Conservation (phyloP, 2,113 vertebrate genomes). For the Lonchura striata region DNA sequence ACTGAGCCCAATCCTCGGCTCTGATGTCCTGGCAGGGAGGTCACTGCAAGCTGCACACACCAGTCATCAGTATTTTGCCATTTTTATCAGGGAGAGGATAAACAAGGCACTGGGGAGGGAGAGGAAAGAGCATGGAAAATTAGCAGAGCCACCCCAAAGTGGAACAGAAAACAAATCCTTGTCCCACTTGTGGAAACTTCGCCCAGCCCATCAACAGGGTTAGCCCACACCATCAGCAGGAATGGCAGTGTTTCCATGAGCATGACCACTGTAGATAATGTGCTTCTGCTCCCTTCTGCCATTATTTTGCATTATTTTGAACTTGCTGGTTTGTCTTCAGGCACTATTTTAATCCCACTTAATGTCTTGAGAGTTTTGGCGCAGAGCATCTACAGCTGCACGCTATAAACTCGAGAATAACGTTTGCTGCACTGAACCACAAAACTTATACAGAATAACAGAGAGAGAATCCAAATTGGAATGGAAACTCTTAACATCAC, state of each 20-base stretch:
- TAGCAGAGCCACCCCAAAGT: not conserved
- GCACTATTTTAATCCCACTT: not conserved
- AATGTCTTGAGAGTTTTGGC: not conserved
- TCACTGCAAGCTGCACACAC: not conserved
- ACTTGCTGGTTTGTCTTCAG: not conserved
- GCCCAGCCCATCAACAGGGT: not conserved
- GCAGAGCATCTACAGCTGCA: not conserved
- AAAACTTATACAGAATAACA: not conserved
- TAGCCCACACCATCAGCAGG: not conserved
- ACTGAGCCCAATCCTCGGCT: not conserved
- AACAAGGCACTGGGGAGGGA: not conserved
- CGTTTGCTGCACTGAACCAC: not conserved
- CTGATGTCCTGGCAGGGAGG: not conserved
- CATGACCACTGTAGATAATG: fast-evolving
- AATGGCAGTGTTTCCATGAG: not conserved
- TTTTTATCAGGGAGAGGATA: not conserved
- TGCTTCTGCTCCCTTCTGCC: not conserved
- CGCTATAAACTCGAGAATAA: not conserved
- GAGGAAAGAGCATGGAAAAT: not conserved
- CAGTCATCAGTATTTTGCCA: not conserved
- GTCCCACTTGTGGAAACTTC: not conserved
- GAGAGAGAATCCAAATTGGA: not conserved
- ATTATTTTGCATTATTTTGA: not conserved
- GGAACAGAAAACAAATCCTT: constrained; percentile 11
- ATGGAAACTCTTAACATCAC: not conserved